These are phyloP conservation scores for Leptarthrus brevirostris DNA, from an alignment of 2,888 invertebrate species.

Conservation along the genomic window DNA sequence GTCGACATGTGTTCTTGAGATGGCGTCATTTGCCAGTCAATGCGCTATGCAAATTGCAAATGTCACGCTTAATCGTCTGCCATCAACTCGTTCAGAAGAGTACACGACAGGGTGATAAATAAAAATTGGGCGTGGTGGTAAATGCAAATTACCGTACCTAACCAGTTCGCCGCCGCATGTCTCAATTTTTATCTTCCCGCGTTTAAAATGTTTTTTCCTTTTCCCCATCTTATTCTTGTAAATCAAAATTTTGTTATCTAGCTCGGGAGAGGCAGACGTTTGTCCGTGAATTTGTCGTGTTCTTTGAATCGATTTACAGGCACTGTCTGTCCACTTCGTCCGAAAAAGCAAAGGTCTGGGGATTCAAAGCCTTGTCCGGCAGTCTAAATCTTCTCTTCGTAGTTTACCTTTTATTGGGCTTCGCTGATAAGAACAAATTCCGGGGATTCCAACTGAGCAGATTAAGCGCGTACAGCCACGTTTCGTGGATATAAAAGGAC, in stretches of 20 bases:
- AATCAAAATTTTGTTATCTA: conserved; percentile 35
- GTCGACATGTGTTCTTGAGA: conserved; percentile 32
- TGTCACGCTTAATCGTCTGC: conserved; percentile 31
- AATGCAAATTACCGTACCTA: conserved; percentile 35
- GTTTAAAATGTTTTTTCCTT: neutral
- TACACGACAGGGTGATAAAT: conserved; percentile 16
- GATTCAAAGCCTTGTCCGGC: conserved; percentile 3
- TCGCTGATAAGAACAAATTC: conserved; percentile 49
- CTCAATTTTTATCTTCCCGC: conserved; percentile 32
- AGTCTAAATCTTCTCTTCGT: conserved; percentile 7
- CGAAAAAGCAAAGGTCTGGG: neutral
- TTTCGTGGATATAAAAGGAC: conserved; percentile 19
- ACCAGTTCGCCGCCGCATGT: conserved; percentile 37
- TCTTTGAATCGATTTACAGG: conserved; percentile 5
- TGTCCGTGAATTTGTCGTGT: conserved; percentile 17
- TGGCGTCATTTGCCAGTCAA: conserved; percentile 40
- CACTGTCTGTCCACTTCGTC: neutral
- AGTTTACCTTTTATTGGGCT: conserved; percentile 31
- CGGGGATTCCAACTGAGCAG: conserved; percentile 45
- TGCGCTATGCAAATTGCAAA: conserved; percentile 38
- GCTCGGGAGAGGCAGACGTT: conserved; percentile 35
- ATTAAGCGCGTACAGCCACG: conserved; percentile 38
- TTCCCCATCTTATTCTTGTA: conserved; percentile 9
- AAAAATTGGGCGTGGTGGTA: conserved; percentile 43
- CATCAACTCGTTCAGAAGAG: conserved; percentile 13